Evolutionary conservation across 2,113 vertebrate genomes (phyloP).

Genomic region (Hyla sarda): DNA sequence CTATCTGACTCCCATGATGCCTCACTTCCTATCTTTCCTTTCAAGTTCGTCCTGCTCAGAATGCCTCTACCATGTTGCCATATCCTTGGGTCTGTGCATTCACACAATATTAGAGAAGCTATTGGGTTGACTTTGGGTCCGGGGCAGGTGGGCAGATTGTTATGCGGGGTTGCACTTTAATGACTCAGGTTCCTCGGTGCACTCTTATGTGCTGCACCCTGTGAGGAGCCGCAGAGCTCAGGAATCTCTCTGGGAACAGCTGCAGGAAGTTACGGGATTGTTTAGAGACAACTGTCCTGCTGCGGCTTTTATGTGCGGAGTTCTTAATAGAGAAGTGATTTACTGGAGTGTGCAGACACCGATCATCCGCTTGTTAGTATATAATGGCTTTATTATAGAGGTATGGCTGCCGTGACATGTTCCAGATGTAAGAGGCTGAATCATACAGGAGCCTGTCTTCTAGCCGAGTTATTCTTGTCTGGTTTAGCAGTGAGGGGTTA

Average conservation of each 20-base stretch:
- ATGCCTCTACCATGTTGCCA: too few relatives aligned
- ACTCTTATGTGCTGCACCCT: background rate
- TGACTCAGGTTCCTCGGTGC: background rate
- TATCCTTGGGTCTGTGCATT: too few relatives aligned
- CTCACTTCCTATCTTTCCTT: too few relatives aligned
- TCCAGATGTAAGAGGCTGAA: background rate
- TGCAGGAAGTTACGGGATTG: background rate
- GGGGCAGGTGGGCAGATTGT: too few relatives aligned
- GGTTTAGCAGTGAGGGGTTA: background rate
- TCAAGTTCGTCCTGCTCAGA: too few relatives aligned
- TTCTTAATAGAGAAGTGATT: conserved; percentile 18
- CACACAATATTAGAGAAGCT: too few relatives aligned
- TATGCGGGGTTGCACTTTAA: too few relatives aligned
- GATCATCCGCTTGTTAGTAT: background rate
- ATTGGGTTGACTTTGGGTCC: too few relatives aligned
- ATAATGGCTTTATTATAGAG: background rate
- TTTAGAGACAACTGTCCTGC: conserved; percentile 12
- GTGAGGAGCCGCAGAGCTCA: background rate
- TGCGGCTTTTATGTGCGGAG: background rate
- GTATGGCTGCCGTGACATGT: background rate
- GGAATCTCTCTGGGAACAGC: background rate
- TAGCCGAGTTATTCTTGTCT: background rate
- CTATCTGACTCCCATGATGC: too few relatives aligned
- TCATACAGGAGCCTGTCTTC: background rate
- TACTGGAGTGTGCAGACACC: background rate